Base-by-base conservation (phyloP, 2,797 vertebrate genomes). In the Tamandua tetradactyla region DNA sequence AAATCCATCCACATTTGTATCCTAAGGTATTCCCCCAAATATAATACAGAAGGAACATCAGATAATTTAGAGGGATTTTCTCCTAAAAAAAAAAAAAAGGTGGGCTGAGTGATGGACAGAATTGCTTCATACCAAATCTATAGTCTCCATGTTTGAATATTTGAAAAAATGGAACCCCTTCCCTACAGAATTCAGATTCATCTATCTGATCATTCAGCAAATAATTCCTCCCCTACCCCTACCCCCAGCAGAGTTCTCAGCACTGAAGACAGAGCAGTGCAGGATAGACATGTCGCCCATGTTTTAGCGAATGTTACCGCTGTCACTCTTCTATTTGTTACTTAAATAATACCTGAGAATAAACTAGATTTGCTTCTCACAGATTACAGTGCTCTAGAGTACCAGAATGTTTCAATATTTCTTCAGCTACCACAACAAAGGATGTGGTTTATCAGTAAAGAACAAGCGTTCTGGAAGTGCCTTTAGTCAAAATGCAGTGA, bases 331-430 rank as follows among this genome's bases (percentile, higher is more conserved):
- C 7, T 10, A 27, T 6, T 3, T 37, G 27, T 32, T 22, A 14
- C 0, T 3, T 2, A 32, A 0, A 14, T 9, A 7, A 11, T 2
- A 11, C 3, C 30, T 10, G 13, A 55, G 42, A 30, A 49, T 0
- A 5, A 80, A 40, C n/a, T 25, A 32, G 10, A 37, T 72, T 72
- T 52, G 3, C 27, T 72, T 81, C 75, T 92, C 7, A 61, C 27
- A 40, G 35, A n/a, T 72, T 0, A 32, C 62, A 88, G 82, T 44
- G 7, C 14, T 9, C 18, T 30, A 35, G 44, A 22, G 44, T 25
- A 32, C 2, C 30, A 15, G 27, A 62, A 25, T 11, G 23, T 47
- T 52, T 85, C 49, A 10, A 1, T 11, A 49, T 57, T 57, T 57
- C 64, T 42, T 47, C 14, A 27, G 42, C 30, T 4, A 13, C 13